Evolutionary conservation across 2,888 invertebrate species (phyloP).

Genomic region (Linnaemya vulpina): DNA sequence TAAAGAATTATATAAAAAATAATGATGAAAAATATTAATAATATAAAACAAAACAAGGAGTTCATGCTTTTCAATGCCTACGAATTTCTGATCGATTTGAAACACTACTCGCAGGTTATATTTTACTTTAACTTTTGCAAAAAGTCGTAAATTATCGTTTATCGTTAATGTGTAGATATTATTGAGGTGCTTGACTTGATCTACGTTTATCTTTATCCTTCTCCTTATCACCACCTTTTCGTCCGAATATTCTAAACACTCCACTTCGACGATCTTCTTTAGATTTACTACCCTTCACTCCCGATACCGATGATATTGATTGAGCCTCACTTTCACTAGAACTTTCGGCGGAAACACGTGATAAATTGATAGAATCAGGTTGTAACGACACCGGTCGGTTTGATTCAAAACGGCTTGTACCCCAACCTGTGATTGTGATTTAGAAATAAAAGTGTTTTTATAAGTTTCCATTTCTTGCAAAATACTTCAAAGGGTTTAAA

Average conservation of each 20-base stretch:
- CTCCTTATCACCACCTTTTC: constrained; percentile 80
- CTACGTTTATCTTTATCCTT: constrained; percentile 80
- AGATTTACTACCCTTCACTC: constrained; percentile 78
- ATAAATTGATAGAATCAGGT: constrained; percentile 80
- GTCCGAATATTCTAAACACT: constrained; percentile 82
- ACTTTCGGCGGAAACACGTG: constrained; percentile 82
- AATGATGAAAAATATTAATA: constrained; percentile 44
- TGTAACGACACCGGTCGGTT: constrained; percentile 82
- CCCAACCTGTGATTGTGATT: constrained; percentile 79
- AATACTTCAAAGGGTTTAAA: constrained; percentile 5
- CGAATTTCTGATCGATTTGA: constrained; percentile 6
- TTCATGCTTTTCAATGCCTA: constrained; percentile 52
- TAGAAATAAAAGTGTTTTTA: constrained; percentile 2
- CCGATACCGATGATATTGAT: constrained; percentile 82
- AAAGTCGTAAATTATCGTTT: constrained; percentile 21
- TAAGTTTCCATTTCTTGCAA: not conserved
- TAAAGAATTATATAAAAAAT: constrained; percentile 50
- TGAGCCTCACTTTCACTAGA: constrained; percentile 83
- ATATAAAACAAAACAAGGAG: constrained; percentile 60
- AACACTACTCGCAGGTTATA: not conserved
- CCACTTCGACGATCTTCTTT: constrained; percentile 82
- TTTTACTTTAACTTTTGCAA: constrained; percentile 11
- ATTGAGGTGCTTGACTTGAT: constrained; percentile 81
- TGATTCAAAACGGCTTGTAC: constrained; percentile 81
- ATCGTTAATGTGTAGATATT: constrained; percentile 38